phyloP scores from a whole-genome alignment of 2,888 invertebrate species.

The Drosophila dives region DNA sequence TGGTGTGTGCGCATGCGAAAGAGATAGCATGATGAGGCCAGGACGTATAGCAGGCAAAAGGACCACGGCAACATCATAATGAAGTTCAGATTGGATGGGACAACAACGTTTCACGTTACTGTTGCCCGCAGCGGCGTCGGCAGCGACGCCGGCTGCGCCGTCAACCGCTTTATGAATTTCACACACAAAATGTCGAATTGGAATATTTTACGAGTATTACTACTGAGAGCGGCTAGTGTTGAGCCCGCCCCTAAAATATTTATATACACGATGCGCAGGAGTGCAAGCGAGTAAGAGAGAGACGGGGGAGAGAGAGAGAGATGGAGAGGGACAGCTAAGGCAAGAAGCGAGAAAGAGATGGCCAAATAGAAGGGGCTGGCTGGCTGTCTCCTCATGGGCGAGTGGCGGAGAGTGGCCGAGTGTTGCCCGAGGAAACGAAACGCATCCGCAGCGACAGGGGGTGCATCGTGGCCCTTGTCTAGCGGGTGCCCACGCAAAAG shows the following conservation, averaged over 20 bases:
- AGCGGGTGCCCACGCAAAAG: constrained; percentile 42
- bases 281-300: constrained; percentile 18
- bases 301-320: not conserved
- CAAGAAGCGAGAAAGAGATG: constrained; percentile 6
- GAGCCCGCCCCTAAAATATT: constrained; percentile 84
- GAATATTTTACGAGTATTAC: constrained; percentile 60
- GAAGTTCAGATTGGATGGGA: constrained; percentile 68
- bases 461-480: constrained; percentile 4
- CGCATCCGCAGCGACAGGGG: constrained; percentile 17
- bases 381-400: constrained; percentile 21
- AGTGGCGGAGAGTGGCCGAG: constrained; percentile 8
- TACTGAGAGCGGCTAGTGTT: constrained; percentile 48
- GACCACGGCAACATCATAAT: constrained; percentile 69
- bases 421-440: constrained; percentile 52
- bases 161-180: constrained; percentile 73
- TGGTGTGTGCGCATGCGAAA: constrained; percentile 44
- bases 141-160: constrained; percentile 39
- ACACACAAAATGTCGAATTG: constrained; percentile 84
- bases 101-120: constrained; percentile 33
- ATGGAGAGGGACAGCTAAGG: not conserved
- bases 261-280: constrained; percentile 57
- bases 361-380: constrained; percentile 2
- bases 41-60: constrained; percentile 63
- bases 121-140: constrained; percentile 33
- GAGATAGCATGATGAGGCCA: constrained; percentile 49